phyloP scores from a whole-genome alignment of 2,888 invertebrate genomes.

The Caradrina kadenii region DNA sequence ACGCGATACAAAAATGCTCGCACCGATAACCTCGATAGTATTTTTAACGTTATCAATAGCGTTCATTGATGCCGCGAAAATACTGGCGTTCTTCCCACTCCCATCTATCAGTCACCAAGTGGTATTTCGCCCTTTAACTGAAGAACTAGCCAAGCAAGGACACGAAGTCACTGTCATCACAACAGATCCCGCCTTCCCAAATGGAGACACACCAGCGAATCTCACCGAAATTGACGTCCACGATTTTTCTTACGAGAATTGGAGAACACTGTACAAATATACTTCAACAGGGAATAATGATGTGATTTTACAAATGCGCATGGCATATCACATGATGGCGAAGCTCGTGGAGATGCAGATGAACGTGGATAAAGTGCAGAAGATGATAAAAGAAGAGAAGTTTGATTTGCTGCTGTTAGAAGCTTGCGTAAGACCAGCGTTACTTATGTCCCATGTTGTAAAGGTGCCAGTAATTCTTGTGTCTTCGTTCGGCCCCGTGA shows the following conservation, averaged over 20 bases:
- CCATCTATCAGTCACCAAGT: conserved; percentile 63
- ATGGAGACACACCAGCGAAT: conserved; percentile 67
- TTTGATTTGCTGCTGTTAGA: conserved; percentile 72
- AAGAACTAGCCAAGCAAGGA: conserved; percentile 76
- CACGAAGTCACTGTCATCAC: conserved; percentile 81
- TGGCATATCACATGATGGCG: conserved; percentile 34
- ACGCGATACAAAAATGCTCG: conserved; percentile 14
- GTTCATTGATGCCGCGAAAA: conserved; percentile 47
- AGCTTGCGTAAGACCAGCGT: conserved; percentile 52
- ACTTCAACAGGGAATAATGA: conserved; percentile 35
- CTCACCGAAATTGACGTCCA: conserved; percentile 78
- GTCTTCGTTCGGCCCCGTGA: conserved; percentile 67
- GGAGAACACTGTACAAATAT: conserved; percentile 35
- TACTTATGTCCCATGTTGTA: conserved; percentile 59
- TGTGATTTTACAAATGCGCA: conserved; percentile 33
- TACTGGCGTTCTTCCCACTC: conserved; percentile 52
- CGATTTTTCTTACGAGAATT: conserved; percentile 67
- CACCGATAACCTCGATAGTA: conserved; percentile 8
- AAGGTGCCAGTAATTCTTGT: conserved; percentile 69
- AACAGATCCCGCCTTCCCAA: conserved; percentile 70
- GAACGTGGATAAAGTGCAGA: conserved; percentile 57
- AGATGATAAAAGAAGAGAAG: conserved; percentile 61
- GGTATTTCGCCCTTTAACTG: conserved; percentile 70
- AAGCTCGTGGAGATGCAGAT: conserved; percentile 59
- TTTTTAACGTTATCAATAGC: conserved; percentile 20